phyloP scores from a whole-genome alignment of 2,888 invertebrate species.

The Allophyes oxyacanthae region DNA sequence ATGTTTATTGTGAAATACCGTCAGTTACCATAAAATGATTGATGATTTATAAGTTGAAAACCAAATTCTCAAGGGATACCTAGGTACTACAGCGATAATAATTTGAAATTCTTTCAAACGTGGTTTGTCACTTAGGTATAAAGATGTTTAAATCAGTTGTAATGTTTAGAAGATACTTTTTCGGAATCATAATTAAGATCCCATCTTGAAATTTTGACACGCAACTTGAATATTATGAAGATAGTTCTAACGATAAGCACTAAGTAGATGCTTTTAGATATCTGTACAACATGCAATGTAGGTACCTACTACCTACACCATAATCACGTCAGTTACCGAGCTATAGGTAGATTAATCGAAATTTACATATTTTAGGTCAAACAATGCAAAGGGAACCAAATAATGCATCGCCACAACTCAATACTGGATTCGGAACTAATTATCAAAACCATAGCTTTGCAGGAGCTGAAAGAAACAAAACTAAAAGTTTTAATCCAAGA shows the following conservation, averaged over 20 bases:
- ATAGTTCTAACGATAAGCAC: neutral
- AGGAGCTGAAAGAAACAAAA: constrained; percentile 67
- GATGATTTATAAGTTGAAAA: neutral
- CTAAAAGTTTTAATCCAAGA: constrained; percentile 54
- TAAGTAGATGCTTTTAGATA: too few species aligned
- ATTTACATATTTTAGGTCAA: constrained; percentile 54
- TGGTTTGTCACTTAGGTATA: neutral
- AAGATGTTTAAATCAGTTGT: constrained; percentile 5
- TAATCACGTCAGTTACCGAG: too few species aligned
- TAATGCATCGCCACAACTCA: constrained; percentile 46
- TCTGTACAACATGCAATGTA: too few species aligned
- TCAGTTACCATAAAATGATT: neutral
- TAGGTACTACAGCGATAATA: neutral
- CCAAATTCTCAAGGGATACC: too few species aligned
- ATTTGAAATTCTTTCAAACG: neutral
- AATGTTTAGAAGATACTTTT: constrained; percentile 9
- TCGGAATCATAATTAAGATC: neutral
- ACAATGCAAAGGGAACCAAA: constrained; percentile 57
- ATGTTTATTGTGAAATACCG: too few species aligned
- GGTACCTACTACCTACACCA: too few species aligned
- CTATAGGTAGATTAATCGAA: neutral
- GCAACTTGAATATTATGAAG: constrained; percentile 31
- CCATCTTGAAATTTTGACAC: constrained; percentile 19
- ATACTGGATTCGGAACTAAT: constrained; percentile 64
- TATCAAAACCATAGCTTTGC: constrained; percentile 73